A percentile compares a stretch with the other conserved stretches of the same genome.
Evolutionary conservation across 2,797 vertebrate genomes (phyloP).

Genomic region (Coluber constrictor): DNA sequence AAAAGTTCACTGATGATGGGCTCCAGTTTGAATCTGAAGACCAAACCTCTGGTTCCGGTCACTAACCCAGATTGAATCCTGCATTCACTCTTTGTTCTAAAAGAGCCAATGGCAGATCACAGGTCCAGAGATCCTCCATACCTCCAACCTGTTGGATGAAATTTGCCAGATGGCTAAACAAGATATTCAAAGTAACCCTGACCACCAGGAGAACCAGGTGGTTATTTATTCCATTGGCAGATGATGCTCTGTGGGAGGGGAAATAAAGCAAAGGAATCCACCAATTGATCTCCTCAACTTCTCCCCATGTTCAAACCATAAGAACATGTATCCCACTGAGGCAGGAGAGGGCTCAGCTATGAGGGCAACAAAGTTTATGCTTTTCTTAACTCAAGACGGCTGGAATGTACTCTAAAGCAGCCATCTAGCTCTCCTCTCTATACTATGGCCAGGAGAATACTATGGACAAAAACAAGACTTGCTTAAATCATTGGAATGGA

Average conservation of each 20-base stretch:
- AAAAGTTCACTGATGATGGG: not conserved
- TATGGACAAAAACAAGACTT: not conserved
- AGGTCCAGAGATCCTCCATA: not conserved
- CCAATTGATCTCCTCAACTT: not conserved
- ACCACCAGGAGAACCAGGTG: not conserved
- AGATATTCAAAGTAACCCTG: not conserved
- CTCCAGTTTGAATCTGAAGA: not conserved
- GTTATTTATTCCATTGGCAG: not conserved
- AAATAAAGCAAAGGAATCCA: not conserved
- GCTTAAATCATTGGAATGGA: not conserved
- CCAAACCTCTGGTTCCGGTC: not conserved
- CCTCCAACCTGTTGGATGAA: not conserved
- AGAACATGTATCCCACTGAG: not conserved
- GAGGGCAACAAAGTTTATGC: not conserved
- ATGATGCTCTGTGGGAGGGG: not conserved
- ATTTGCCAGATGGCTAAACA: not conserved
- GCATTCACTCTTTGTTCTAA: not conserved
- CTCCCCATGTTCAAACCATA: not conserved
- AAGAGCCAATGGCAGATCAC: not conserved
- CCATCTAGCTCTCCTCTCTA: not conserved
- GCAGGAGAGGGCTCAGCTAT: not conserved
- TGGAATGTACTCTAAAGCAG: not conserved
- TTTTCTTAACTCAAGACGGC: not conserved
- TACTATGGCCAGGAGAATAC: not conserved
- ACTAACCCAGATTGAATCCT: not conserved